phyloP scores from a whole-genome alignment of 2,113 vertebrate species.

The Chamaetylas fuelleborni region DNA sequence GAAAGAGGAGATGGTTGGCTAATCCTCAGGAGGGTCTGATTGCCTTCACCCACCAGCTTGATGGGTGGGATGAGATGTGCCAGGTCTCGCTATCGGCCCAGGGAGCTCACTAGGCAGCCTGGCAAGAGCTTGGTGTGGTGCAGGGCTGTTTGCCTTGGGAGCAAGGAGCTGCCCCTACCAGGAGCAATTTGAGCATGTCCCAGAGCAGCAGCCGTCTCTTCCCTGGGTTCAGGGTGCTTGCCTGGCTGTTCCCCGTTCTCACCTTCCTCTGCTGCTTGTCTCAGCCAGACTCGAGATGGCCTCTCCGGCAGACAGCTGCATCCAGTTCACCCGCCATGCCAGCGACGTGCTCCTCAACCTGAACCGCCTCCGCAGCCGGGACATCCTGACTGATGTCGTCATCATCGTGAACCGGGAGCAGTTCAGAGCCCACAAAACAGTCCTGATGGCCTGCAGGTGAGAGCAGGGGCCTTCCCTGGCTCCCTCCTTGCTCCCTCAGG shows the following conservation, averaged over 20 bases:
- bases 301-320: constrained; percentile 95
- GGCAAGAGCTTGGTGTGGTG: neutral
- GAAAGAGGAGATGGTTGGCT: constrained; percentile 15
- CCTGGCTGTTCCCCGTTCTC: neutral
- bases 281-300: constrained; percentile 85
- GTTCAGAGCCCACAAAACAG: constrained; percentile 96
- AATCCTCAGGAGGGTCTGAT: constrained; percentile 35
- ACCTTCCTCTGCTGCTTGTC: neutral
- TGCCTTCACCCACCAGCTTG: neutral
- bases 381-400: constrained; percentile 94
- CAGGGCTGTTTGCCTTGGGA: neutral
- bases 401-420: constrained; percentile 94
- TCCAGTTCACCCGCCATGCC: constrained; percentile 97
- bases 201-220: neutral
- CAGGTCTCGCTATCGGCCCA: neutral
- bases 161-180: neutral
- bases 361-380: constrained; percentile 91
- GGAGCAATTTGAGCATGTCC: neutral
- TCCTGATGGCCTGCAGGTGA: constrained; percentile 99
- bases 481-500: neutral
- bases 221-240: neutral
- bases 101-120: neutral
- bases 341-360: constrained; percentile 96
- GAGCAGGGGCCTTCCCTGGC: neutral
- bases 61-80: neutral